Conservation (phyloP, 2,888 invertebrate genomes). For the Drosophila phalerata region DNA sequence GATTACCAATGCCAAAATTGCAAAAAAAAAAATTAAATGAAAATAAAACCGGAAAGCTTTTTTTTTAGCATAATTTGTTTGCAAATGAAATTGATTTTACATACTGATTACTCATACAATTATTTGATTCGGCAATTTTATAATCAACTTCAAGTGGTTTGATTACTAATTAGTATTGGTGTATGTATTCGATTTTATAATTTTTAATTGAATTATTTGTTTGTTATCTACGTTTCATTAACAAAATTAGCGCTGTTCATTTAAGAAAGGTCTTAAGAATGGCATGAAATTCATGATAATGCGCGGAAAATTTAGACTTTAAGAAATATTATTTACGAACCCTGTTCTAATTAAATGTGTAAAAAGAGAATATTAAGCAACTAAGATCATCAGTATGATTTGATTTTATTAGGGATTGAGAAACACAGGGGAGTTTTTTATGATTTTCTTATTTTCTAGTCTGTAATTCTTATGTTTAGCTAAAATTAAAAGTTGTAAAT, state of each 20-base stretch:
- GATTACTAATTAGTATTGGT: not conserved
- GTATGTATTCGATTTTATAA: not conserved
- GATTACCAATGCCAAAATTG: conserved; percentile 6
- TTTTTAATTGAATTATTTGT: conserved; percentile 1
- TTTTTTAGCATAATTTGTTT: not conserved
- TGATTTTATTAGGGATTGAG: not conserved
- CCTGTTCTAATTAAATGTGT: too few relatives aligned
- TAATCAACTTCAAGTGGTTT: conserved; percentile 14
- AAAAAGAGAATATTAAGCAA: not conserved
- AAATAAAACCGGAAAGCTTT: conserved; percentile 25
- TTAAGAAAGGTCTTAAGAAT: not conserved
- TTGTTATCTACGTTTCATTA: not conserved
- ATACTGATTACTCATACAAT: conserved; percentile 2
- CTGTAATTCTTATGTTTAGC: not conserved
- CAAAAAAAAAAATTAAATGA: not conserved
- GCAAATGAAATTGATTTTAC: not conserved
- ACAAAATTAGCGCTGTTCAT: not conserved
- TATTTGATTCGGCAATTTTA: conserved; percentile 4
- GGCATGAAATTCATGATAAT: not conserved
- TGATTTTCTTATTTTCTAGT: not conserved
- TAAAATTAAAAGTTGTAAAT: not conserved
- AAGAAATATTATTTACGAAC: too few relatives aligned
- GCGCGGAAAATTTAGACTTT: too few relatives aligned
- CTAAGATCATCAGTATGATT: not conserved
- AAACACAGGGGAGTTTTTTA: too few relatives aligned